Conservation (phyloP, 2,888 invertebrate genomes). For the Drosophila mayaguana region DNA sequence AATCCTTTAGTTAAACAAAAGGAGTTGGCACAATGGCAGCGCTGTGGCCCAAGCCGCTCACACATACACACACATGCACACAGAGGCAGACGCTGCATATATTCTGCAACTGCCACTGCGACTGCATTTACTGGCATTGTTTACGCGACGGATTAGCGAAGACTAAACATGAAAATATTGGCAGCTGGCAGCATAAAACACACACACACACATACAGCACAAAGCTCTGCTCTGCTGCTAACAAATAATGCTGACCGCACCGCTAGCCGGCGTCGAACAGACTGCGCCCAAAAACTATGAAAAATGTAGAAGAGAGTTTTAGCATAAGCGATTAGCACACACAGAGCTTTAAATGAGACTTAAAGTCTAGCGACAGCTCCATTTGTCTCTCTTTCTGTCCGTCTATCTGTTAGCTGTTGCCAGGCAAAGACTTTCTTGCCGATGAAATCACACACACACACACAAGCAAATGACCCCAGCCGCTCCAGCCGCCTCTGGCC, state of each 20-base stretch:
- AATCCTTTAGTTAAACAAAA: constrained; percentile 75
- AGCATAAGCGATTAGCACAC: constrained; percentile 36
- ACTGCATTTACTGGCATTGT: constrained; percentile 60
- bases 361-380: constrained; percentile 20
- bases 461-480: constrained; percentile 13
- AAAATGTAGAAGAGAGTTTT: constrained; percentile 20
- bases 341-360: constrained; percentile 36
- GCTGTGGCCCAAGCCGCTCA: constrained; percentile 26
- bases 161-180: constrained; percentile 72
- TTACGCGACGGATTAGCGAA: constrained; percentile 70
- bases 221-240: background rate
- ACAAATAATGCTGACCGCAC: constrained; percentile 66
- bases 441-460: constrained; percentile 47
- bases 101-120: constrained; percentile 23
- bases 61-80: constrained; percentile 5
- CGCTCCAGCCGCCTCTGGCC: constrained; percentile 11
- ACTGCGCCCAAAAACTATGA: constrained; percentile 24
- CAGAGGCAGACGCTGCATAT: background rate
- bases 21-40: constrained; percentile 59
- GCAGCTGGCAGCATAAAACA: constrained; percentile 49
- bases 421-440: constrained; percentile 26
- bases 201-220: background rate
- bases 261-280: constrained; percentile 40
- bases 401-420: constrained; percentile 24
- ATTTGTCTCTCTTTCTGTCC: background rate